Base-by-base conservation (phyloP, 2,888 invertebrate species). In the Nomada flava region DNA sequence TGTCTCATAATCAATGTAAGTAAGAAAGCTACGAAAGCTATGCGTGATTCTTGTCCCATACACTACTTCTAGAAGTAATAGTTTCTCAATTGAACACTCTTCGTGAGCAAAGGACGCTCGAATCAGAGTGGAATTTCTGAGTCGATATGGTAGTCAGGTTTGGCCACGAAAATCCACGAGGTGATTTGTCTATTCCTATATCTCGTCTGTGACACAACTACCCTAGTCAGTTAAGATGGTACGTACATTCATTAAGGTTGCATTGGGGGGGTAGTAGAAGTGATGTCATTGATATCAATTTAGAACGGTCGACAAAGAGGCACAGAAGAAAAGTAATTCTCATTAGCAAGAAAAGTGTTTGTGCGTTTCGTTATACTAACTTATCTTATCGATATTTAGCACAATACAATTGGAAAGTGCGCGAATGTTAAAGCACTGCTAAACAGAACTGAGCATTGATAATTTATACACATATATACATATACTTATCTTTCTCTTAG, bases 201-300 rank as follows among this genome's bases (percentile, higher is more conserved):
- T 36, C 36, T 36, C 18, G 53, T n/a, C 52, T n/a, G n/a, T 52
- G 52, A 23, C 82, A 83, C 79, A 82, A 83, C 83, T 83, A 83
- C 79, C 83, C 75, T 83, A 83, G 83, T 82, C 83, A 83, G 79
- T 83, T 83, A 83, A 83, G 79, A 83, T 59, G 75, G 67, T 62
- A 62, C 36, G 7, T 36, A 36, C 5, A 36, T 73, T 74, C 63
- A 53, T 83, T 74, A 71, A 15, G 60, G 29, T 53, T 52, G 59
- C 23, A 42, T 15, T 68, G 42, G 70, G 70, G 60, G 79, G 42
- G 79, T 78, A 42, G 72, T 65, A 73, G 65, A 68, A 71, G 76
- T 84, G 84, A 80, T 80, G 84, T 84, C 84, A 83, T 83, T 79
- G 70, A 79, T 84, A 80, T 84, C 84, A 77, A 79, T 69, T 79